Base-by-base conservation (phyloP, 2,113 vertebrate genomes). In the Psilopsiagon aurifrons region DNA sequence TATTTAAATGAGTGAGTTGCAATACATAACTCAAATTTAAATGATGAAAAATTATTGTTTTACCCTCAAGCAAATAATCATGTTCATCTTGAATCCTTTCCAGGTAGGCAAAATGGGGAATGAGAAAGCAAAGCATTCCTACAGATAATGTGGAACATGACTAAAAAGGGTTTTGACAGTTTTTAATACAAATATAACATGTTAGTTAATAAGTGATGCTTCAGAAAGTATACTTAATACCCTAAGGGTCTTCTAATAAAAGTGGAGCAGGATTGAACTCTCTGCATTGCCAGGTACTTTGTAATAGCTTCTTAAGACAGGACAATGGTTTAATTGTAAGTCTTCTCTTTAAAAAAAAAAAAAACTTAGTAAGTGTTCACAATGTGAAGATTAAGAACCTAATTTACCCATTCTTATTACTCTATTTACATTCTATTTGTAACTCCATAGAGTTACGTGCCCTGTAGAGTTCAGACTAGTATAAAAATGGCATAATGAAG, bases 1-100 rank as follows among this genome's bases (percentile, higher is more conserved):
- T 95, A 94, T 94, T 96, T 94, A 96, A 94, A 96, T 94, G 41
- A 92, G 88, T 68, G 76, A 89, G 86, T 92, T 95, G 86, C 88
- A 95, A 90, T 96, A 82, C 73, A 75, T 86, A 81, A 86, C 86
- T 90, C 62, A 90, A 46, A 86, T 95, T 93, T 93, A 94, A 92
- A 95, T 95, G 37, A 64, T 71, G 86, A 90, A 91, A 90, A 94
- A 90, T 95, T 87, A 95, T 95, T 95, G 77, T 60, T 95, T 91
- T 82, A 85, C 78, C 97, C 93, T 96, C 44, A 67, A 60, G 95
- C 89, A 92, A 94, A 79, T 85, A 95, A 62, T 93, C 52, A 16
- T 59, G 59, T 92, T 81, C 70, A 87, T 92, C 77, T 96, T 95
- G 88, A 86, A 81, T 91, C 83, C 52, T 95, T 95, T 96, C 88